phyloP scores from a whole-genome alignment of 2,888 invertebrate species.

The Torymus auratus region DNA sequence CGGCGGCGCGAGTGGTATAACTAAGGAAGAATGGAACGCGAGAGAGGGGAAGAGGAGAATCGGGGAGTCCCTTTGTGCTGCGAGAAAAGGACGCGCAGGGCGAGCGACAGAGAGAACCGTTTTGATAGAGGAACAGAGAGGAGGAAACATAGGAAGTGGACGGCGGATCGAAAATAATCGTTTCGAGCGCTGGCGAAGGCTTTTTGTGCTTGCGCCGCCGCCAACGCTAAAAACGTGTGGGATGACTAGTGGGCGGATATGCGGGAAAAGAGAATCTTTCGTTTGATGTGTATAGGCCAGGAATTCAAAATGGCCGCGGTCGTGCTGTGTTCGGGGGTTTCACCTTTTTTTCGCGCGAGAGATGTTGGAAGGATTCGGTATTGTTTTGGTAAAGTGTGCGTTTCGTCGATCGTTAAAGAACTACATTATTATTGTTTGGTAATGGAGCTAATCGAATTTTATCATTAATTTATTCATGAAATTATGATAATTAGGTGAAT shows the following conservation, averaged over 20 bases:
- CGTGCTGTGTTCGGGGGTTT: too few species aligned
- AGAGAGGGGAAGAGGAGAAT: neutral
- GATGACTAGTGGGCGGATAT: neutral
- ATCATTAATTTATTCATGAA: too few species aligned
- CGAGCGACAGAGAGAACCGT: neutral
- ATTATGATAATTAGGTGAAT: too few species aligned
- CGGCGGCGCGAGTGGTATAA: conserved; percentile 10
- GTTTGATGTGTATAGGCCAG: neutral
- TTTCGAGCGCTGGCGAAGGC: conserved; percentile 18
- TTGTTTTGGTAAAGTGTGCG: too few species aligned
- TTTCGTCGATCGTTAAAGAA: too few species aligned
- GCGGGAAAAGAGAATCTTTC: conserved; percentile 16
- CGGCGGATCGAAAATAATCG: conserved; percentile 45
- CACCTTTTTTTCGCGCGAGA: too few species aligned
- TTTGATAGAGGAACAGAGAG: neutral
- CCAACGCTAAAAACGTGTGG: conserved; percentile 4
- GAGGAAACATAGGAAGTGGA: conserved; percentile 16
- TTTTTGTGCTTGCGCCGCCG: conserved; percentile 3
- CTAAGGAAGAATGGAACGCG: neutral
- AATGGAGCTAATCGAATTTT: too few species aligned
- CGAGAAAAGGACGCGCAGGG: neutral
- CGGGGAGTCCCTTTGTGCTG: too few species aligned
- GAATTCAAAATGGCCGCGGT: conserved; percentile 9
- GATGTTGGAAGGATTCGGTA: too few species aligned
- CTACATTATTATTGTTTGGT: too few species aligned